Evolutionary conservation across 1,140 invertebrate genomes (phyloP).

Genomic region (Pseudomyrmex dendroicus): DNA sequence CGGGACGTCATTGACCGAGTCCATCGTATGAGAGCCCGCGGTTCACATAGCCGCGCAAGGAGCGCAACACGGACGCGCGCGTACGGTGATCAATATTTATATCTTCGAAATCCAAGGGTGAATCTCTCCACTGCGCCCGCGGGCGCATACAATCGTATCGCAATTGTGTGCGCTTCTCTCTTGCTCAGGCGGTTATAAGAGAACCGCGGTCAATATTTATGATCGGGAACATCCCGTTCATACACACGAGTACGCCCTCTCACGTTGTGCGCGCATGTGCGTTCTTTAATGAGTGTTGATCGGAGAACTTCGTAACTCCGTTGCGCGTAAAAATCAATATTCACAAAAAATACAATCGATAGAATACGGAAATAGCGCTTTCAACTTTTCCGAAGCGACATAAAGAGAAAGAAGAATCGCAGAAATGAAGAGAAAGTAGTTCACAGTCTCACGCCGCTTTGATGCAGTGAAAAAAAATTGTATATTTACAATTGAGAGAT

Average conservation of each 20-base stretch:
- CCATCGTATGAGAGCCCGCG: slow-evolving; percentile 11
- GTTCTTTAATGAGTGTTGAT: slow-evolving; percentile 25
- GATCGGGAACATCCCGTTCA: slow-evolving; percentile 52
- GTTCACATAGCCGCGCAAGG: slow-evolving; percentile 52
- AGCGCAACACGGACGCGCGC: slow-evolving; percentile 14
- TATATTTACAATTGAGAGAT: no score
- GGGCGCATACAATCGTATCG: slow-evolving; percentile 33
- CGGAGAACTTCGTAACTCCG: neutral
- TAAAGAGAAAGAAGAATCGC: neutral
- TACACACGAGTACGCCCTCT: neutral
- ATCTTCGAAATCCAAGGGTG: slow-evolving; percentile 71
- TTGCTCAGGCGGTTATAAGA: slow-evolving; percentile 55
- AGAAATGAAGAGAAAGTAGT: neutral
- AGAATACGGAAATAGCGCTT: neutral
- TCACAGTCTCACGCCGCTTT: no score
- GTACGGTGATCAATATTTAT: slow-evolving; percentile 72
- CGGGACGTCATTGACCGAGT: slow-evolving; percentile 70
- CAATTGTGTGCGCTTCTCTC: slow-evolving; percentile 22
- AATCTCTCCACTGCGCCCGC: slow-evolving; percentile 42
- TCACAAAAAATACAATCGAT: slow-evolving; percentile 3
- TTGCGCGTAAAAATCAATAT: neutral
- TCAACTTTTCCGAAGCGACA: neutral
- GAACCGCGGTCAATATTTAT: slow-evolving; percentile 73
- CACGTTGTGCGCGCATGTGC: neutral
- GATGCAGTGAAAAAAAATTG: no score